phyloP scores from a whole-genome alignment of 2,888 invertebrate genomes.

The Cheilosia vulpina region DNA sequence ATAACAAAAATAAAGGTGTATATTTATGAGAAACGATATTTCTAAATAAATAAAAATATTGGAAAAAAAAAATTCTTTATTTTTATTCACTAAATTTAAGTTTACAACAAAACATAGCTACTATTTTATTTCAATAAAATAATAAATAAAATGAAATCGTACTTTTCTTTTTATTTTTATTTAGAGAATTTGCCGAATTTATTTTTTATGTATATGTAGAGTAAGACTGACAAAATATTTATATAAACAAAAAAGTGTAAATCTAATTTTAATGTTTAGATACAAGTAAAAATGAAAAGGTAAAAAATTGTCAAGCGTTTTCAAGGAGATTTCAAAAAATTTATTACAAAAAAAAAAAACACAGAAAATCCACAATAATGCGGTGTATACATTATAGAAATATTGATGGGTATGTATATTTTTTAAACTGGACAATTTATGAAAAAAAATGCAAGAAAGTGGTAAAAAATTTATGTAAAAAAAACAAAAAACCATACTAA shows the following conservation, averaged over 20 bases:
- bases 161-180: constrained; percentile 24
- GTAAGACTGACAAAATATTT: constrained; percentile 74
- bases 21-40: constrained; percentile 59
- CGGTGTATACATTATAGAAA: constrained; percentile 43
- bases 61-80: constrained; percentile 28
- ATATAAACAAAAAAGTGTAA: constrained; percentile 38
- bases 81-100: constrained; percentile 36
- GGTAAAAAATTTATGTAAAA: constrained; percentile 61
- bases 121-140: constrained; percentile 2
- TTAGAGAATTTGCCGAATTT: constrained; percentile 69
- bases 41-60: constrained; percentile 21
- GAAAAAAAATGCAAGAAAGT: constrained; percentile 29
- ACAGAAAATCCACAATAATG: constrained; percentile 23
- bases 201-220: constrained; percentile 73
- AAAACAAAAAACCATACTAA: constrained; percentile 5
- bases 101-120: constrained; percentile 1
- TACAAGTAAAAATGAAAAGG: constrained; percentile 24
- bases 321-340: constrained; percentile 21
- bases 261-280: constrained; percentile 60
- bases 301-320: constrained; percentile 46
- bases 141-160: constrained; percentile 13
- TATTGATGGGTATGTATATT: constrained; percentile 71
- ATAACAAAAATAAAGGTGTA: constrained; percentile 42
- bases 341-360: constrained; percentile 12
- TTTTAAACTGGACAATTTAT: constrained; percentile 72